These are phyloP conservation scores for Anoura caudifer DNA, from an alignment of 2,113 vertebrate species.

Conservation along the genomic window DNA sequence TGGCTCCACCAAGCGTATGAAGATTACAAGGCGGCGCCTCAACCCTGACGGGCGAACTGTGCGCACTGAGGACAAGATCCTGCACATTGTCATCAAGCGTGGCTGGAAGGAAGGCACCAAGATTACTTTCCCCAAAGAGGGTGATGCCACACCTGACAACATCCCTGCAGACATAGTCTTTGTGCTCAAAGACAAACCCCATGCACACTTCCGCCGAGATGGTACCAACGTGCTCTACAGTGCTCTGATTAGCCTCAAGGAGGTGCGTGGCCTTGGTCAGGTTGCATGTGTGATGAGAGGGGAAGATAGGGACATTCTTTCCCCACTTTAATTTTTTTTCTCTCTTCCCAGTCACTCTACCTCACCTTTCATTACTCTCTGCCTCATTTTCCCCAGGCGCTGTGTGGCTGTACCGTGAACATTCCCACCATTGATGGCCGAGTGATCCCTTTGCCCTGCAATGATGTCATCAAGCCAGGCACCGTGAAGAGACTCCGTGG, in stretches of 20 bases:
- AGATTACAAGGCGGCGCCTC: slow-evolving; percentile 94
- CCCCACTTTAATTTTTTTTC: not conserved
- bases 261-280: slow-evolving; percentile 83
- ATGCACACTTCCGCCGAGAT: slow-evolving; percentile 93
- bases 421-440: slow-evolving; percentile 97
- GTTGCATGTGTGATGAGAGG: not conserved
- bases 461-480: slow-evolving; percentile 96
- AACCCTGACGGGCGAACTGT: slow-evolving; percentile 94
- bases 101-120: slow-evolving; percentile 99
- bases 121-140: slow-evolving; percentile 98
- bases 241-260: slow-evolving; percentile 96
- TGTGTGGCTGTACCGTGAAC: slow-evolving; percentile 97
- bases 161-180: slow-evolving; percentile 98
- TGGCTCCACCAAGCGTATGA: slow-evolving; percentile 97
- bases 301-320: not conserved
- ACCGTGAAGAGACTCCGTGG: slow-evolving; percentile 95
- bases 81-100: slow-evolving; percentile 97
- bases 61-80: slow-evolving; percentile 97
- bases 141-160: slow-evolving; percentile 96
- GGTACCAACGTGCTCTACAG: slow-evolving; percentile 94
- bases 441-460: slow-evolving; percentile 94
- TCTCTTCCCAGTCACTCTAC: not conserved
- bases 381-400: slow-evolving; percentile 82
- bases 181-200: slow-evolving; percentile 96
- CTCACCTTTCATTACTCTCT: not conserved